Evolutionary conservation across 2,797 vertebrate species (phyloP).

Genomic region (Cryptoblepharus egeriae): DNA sequence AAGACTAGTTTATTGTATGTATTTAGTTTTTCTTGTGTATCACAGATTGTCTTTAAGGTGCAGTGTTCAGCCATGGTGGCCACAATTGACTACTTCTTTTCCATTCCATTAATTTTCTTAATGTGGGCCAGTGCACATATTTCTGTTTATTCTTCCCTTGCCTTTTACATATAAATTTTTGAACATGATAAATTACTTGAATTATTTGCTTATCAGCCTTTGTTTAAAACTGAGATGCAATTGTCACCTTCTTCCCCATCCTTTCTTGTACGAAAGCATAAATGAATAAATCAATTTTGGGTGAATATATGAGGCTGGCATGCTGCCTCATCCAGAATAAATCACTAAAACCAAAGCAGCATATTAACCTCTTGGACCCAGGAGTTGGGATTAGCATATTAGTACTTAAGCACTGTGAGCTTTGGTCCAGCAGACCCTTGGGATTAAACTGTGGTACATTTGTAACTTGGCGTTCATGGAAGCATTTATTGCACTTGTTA

Average conservation of each 20-base stretch:
- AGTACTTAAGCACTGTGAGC: conserved; percentile 1
- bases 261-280: not conserved
- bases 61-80: no score
- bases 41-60: no score
- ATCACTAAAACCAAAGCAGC: conserved; percentile 45
- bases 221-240: conserved; percentile 41
- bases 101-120: conserved; percentile 40
- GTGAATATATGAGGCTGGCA: conserved; percentile 29
- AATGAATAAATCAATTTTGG: conserved; percentile 53
- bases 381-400: conserved; percentile 54
- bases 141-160: conserved; percentile 3
- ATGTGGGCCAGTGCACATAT: conserved; percentile 6
- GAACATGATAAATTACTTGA: conserved; percentile 56
- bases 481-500: conserved; percentile 25
- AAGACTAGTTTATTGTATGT: no score
- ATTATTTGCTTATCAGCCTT: conserved; percentile 62
- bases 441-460: conserved; percentile 39
- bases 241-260: conserved; percentile 16
- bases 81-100: conserved; percentile 24
- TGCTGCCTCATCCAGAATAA: conserved; percentile 27
- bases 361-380: conserved; percentile 54
- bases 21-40: no score
- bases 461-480: conserved; percentile 34
- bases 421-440: conserved; percentile 23
- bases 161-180: conserved; percentile 40